Base-by-base conservation (phyloP, 1,140 invertebrate species). In the Diachasma alloeum region DNA sequence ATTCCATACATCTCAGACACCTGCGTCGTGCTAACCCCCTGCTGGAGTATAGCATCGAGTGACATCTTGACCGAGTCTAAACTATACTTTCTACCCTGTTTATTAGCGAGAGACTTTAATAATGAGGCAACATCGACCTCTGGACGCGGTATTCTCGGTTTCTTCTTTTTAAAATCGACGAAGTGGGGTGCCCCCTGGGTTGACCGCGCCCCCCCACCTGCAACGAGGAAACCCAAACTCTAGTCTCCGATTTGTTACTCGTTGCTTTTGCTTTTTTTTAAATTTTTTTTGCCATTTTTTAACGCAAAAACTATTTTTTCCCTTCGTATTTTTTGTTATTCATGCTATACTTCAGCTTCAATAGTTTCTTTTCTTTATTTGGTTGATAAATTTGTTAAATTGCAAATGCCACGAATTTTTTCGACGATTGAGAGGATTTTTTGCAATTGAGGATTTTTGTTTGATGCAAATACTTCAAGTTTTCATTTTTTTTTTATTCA, bases 1-100 rank as follows among this genome's bases (percentile, higher is more conserved):
- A 92, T 91, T 72, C 90, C 90, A 76, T 90, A 91, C 86, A 90
- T 88, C 77, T 89, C 84, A 31, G 90, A 91, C 56, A 90, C 91
- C 69, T 87, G 87, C 76, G 90, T 91, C 69, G 91, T 91, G 81
- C 89, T 91, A 82, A 89, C 82, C 66, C 91, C 91, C 81, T 89
- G 87, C 81, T 91, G 89, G 72, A 91, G 85, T 79, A 91, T 91
- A 24, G 90, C 90, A 78, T 91, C 90, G 81, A 92, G 83, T n/a
- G 91, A 91, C 84, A 87, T 84, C 84, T 86, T 88, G 79, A 91
- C 87, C 72, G 86, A 87, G 68, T 90, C 84, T 87, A 88, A 89
- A 48, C 89, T 90, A 87, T 91, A 91, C 80, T 91, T 91, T 83
- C 88, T 84, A 80, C 86, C 87, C 81, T 89, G 88, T 75, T 88